Percentiles rank a stretch among this genome's conserved stretches.
These are phyloP conservation scores for Microcebus murinus DNA, from an alignment of 2,113 vertebrate genomes.

Conservation along the genomic window DNA sequence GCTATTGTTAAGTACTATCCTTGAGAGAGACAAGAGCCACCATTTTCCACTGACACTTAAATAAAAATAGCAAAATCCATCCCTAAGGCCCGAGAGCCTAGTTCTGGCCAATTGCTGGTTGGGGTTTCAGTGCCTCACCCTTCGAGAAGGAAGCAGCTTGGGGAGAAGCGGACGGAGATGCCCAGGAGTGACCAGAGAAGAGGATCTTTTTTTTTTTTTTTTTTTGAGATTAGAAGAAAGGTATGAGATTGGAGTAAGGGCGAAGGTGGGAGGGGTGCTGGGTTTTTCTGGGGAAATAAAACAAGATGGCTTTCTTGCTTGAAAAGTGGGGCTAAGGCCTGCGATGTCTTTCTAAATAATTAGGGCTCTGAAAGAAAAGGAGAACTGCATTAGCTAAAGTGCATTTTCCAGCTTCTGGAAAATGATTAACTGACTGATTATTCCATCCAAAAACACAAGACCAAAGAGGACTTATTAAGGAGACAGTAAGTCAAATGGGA, in stretches of 20 bases:
- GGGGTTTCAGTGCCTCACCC: background rate
- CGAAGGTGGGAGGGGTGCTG: background rate
- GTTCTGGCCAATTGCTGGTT: constrained; percentile 34
- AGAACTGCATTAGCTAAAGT: constrained; percentile 79
- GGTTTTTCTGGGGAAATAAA: background rate
- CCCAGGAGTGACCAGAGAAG: background rate
- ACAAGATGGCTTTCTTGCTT: background rate
- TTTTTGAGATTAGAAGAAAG: background rate
- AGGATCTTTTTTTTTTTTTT: background rate
- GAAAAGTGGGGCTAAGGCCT: background rate
- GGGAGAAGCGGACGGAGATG: background rate
- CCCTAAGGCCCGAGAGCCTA: background rate
- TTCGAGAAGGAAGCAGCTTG: background rate
- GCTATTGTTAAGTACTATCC: constrained; percentile 33
- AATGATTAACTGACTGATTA: constrained; percentile 79
- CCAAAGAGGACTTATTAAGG: constrained; percentile 74
- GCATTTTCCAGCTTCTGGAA: constrained; percentile 79
- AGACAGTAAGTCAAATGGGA: constrained; percentile 78
- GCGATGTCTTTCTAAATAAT: constrained; percentile 74
- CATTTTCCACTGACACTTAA: constrained; percentile 55
- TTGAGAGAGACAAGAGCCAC: constrained; percentile 48
- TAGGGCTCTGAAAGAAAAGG: constrained; percentile 46
- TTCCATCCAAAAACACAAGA: constrained; percentile 78
- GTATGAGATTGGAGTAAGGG: background rate
- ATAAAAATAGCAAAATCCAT: constrained; percentile 69